Conservation (phyloP, 2,888 invertebrate genomes). For the Cheilosia scutellata region DNA sequence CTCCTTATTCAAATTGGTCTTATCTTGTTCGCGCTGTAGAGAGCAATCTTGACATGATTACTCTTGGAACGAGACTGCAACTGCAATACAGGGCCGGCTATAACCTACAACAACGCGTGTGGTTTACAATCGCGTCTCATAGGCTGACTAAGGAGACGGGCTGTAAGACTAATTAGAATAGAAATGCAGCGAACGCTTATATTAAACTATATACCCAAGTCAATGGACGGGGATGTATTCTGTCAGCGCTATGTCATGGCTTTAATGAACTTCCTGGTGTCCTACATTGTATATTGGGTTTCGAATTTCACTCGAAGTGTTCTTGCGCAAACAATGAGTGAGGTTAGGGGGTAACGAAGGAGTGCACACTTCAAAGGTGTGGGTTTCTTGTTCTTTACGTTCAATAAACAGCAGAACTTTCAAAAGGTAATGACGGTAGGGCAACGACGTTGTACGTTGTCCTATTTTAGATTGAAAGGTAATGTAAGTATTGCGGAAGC, state of each 20-base stretch:
- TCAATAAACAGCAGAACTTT: slow-evolving; percentile 43
- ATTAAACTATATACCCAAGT: slow-evolving; percentile 1
- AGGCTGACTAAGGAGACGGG: slow-evolving; percentile 4
- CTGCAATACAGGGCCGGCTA: slow-evolving; percentile 14
- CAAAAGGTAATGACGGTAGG: slow-evolving; percentile 18
- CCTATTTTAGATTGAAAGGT: slow-evolving; percentile 20
- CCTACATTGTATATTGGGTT: slow-evolving; percentile 44
- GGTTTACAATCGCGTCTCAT: not conserved
- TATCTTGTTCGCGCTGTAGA: not conserved
- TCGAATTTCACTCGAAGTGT: slow-evolving; percentile 40
- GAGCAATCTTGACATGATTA: slow-evolving; percentile 47
- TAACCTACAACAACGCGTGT: slow-evolving; percentile 15
- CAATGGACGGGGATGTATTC: slow-evolving; percentile 17
- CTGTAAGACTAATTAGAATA: slow-evolving; percentile 39
- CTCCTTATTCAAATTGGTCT: slow-evolving; percentile 2
- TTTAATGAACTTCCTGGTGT: slow-evolving; percentile 66
- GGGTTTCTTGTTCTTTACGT: slow-evolving; percentile 39
- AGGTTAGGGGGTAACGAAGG: not conserved
- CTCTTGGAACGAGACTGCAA: slow-evolving; percentile 21
- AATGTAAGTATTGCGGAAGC: slow-evolving; percentile 25
- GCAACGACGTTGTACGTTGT: slow-evolving; percentile 35
- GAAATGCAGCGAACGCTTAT: not conserved
- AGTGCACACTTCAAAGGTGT: not conserved
- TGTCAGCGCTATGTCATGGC: slow-evolving; percentile 22
- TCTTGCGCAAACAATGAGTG: not conserved